These are phyloP conservation scores for Dolichotis patagonum DNA, from an alignment of 2,113 vertebrate genomes.

Conservation along the genomic window DNA sequence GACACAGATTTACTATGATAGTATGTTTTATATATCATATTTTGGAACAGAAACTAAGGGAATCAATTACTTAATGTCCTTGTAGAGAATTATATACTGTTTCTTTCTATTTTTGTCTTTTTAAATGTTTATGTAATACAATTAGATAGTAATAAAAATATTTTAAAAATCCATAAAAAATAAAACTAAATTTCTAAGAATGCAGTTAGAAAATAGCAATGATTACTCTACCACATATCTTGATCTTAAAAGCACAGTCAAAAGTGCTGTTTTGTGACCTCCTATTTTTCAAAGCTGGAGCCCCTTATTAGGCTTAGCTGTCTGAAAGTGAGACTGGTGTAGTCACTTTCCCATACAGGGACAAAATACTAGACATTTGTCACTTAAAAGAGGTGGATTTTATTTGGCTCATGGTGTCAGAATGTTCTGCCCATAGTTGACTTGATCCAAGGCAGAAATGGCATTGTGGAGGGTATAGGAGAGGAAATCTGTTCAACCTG, in stretches of 20 bases:
- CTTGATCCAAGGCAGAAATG: not conserved
- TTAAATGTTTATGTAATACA: not conserved
- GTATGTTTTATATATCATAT: not conserved
- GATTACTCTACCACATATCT: not conserved
- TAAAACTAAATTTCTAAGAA: not conserved
- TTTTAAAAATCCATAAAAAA: not conserved
- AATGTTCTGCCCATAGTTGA: not conserved
- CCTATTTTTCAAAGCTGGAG: not conserved
- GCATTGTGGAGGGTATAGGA: not conserved
- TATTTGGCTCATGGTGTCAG: not conserved
- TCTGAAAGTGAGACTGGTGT: rapidly evolving
- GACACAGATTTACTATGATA: not conserved
- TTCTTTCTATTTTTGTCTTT: not conserved
- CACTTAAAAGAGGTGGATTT: not conserved
- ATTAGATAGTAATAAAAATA: not conserved
- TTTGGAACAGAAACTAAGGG: not conserved
- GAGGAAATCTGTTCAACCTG: not conserved
- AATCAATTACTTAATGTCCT: not conserved
- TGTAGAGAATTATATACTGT: not conserved
- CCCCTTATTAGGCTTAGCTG: not conserved
- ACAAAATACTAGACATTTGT: not conserved
- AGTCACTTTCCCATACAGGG: not conserved
- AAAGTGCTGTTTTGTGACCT: not conserved
- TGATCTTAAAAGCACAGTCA: not conserved
- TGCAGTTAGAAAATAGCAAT: not conserved